Evolutionary conservation across 2,888 invertebrate species (phyloP).

Genomic region (Craniophora ligustri): DNA sequence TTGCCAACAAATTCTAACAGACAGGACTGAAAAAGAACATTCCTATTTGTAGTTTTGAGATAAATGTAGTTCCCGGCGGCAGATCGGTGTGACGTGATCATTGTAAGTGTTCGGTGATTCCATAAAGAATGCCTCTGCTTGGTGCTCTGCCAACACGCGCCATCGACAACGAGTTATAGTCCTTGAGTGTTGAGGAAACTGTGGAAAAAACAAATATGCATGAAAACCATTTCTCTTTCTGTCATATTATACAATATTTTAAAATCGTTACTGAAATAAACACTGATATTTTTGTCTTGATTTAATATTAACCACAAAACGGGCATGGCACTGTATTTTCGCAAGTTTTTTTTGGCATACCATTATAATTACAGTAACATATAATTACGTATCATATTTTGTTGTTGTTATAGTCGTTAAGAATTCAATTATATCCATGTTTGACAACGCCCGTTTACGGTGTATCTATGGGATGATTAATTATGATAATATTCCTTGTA

Average conservation of each 20-base stretch:
- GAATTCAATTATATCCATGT: no score
- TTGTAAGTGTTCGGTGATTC: conserved; percentile 11
- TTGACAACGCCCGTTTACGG: no score
- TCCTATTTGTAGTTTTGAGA: background rate
- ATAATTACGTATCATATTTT: no score
- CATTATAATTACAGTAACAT: no score
- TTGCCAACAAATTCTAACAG: background rate
- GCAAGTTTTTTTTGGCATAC: no score
- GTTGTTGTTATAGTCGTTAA: no score
- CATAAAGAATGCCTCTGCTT: conserved; percentile 18
- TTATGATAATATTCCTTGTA: background rate
- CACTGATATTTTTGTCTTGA: no score
- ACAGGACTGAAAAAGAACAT: background rate
- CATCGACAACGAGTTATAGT: conserved; percentile 6
- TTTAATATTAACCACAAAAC: no score
- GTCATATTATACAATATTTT: background rate
- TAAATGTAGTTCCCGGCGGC: no score
- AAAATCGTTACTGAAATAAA: background rate
- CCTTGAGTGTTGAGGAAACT: conserved; percentile 26
- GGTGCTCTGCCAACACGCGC: conserved; percentile 30
- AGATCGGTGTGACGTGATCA: conserved; percentile 3
- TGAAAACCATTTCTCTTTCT: background rate
- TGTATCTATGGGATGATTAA: no score
- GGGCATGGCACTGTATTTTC: no score
- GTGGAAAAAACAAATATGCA: conserved; percentile 6